Evolutionary conservation across 2,888 invertebrate species (phyloP), one percentile per base, ranked within the genome.

Genomic region (Perizoma flavofasciatum): DNA sequence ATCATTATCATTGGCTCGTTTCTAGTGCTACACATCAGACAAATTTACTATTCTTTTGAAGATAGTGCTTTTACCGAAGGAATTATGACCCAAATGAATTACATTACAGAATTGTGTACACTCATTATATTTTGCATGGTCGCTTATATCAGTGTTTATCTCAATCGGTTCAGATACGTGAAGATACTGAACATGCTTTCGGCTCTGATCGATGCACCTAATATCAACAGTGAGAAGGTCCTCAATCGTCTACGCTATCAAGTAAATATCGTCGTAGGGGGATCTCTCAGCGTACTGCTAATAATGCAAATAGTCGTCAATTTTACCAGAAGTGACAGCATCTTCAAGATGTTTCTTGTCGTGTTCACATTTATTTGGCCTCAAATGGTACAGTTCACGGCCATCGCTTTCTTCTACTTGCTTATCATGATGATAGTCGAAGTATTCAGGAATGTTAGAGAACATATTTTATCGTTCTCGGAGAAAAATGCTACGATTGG

Each of bases 301-400:
- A 11, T 79, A 5, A 48, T 79, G 7, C 83, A 87, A 64, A 37
- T 81, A 5, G 61, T 63, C 41, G 69, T 90, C 0, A 88, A 88
- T 56, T 82, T 73, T 44, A 78, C 84, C 0, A 74, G 88, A 51
- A 41, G 62, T 0, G 80, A 81, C 34, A 77, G 77, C 6, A n/a
- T 79, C 0, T 86, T 84, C 84, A 89, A 88, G 61, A 85, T 78
- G 60, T 66, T 82, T 39, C 69, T 88, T 8, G 85, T 87, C 0
- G 64, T 68, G 3, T 61, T 82, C 4, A 75, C 86, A 0, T 89
- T 86, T 47, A 72, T 78, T 61, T 55, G 86, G 10, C 83, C 87
- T 0, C 88, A 89, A 67, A 75, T 76, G 65, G 74, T 89, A 56
- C 88, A 91, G 58, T 85, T 86, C 48, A 69, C 78, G 1, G 66